Percentiles rank a stretch among this genome's conserved stretches.
Evolutionary conservation across 2,888 invertebrate genomes (phyloP).

Genomic region (Cyaniris semiargus): DNA sequence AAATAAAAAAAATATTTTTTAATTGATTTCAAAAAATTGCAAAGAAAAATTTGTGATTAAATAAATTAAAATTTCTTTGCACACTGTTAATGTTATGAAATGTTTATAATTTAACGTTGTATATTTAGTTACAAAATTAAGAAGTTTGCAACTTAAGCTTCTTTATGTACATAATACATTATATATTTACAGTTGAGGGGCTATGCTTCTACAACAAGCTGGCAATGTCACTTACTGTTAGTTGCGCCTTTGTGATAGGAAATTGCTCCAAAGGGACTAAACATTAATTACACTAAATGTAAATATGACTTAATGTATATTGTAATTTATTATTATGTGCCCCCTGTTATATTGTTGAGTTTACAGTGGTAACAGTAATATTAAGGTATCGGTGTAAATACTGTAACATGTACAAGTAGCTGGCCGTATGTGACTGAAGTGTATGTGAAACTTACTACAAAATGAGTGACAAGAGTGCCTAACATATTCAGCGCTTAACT

Average conservation of each 20-base stretch:
- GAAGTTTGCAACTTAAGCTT: neutral
- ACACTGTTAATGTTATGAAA: conserved; percentile 26
- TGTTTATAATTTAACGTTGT: conserved; percentile 21
- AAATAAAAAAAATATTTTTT: neutral
- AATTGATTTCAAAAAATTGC: neutral
- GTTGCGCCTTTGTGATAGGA: neutral
- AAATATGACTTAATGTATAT: conserved; percentile 1
- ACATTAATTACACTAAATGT: neutral
- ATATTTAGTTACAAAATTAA: conserved; percentile 3
- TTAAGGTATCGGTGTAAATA: neutral
- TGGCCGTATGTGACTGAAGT: conserved; percentile 6
- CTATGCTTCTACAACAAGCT: conserved; percentile 3
- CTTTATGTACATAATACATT: conserved; percentile 20
- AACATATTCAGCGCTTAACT: conserved; percentile 12
- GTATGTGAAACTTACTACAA: neutral
- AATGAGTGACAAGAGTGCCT: conserved; percentile 21
- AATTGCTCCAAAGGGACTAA: neutral
- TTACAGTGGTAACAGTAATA: neutral
- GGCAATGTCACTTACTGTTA: conserved; percentile 21
- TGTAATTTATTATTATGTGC: conserved; percentile 7
- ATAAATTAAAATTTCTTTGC: conserved; percentile 7
- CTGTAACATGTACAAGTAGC: conserved; percentile 6
- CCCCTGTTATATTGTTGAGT: neutral
- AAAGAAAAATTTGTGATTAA: neutral
- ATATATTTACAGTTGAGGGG: neutral